These are phyloP conservation scores for Eretmocerus hayati DNA, from an alignment of 2,888 invertebrate genomes.

Conservation along the genomic window DNA sequence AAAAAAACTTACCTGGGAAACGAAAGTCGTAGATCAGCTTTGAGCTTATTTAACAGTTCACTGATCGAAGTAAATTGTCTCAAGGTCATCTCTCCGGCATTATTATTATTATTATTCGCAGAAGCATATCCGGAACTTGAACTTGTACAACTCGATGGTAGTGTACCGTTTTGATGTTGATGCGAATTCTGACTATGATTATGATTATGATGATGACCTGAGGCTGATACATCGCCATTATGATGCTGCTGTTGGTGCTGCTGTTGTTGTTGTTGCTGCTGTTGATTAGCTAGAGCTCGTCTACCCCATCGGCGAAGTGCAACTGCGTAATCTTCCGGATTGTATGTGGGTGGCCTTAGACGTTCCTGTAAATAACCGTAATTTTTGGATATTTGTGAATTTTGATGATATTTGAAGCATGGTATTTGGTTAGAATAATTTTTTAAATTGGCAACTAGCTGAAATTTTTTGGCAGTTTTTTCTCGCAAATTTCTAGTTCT, in stretches of 20 bases:
- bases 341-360: constrained; percentile 81
- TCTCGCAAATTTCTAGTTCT: background rate
- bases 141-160: constrained; percentile 43
- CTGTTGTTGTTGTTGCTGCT: constrained; percentile 35
- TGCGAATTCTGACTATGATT: too few species aligned
- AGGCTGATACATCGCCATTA: too few species aligned
- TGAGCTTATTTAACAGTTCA: constrained; percentile 77
- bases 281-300: constrained; percentile 48
- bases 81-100: constrained; percentile 75
- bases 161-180: constrained; percentile 38
- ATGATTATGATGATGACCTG: too few species aligned
- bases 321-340: constrained; percentile 80
- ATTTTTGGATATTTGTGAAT: background rate
- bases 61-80: constrained; percentile 82
- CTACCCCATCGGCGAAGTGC: constrained; percentile 76
- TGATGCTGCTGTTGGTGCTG: too few species aligned
- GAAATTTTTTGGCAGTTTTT: background rate
- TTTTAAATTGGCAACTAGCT: background rate
- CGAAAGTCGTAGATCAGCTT: constrained; percentile 77
- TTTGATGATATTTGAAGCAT: background rate
- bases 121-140: constrained; percentile 48
- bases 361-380: constrained; percentile 69
- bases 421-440: background rate
- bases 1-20: constrained; percentile 79
- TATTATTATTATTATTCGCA: constrained; percentile 36